Conservation (phyloP, 2,888 invertebrate species). For the Drosophila mimica region DNA sequence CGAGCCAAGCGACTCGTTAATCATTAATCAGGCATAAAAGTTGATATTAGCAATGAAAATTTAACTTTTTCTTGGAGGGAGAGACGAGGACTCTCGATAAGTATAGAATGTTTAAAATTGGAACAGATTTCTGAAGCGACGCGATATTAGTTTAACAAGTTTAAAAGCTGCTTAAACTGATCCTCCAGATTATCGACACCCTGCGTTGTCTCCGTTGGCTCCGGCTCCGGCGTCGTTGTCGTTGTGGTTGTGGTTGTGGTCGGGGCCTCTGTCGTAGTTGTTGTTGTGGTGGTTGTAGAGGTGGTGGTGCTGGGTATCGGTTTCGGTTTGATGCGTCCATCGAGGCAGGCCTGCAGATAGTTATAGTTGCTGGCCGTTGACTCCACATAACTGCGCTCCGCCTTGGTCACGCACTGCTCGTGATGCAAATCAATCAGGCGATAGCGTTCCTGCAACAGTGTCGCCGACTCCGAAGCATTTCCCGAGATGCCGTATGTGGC, state of each 20-base stretch:
- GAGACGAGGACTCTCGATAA: neutral
- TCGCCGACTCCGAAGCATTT: conserved; percentile 77
- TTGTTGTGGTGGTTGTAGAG: conserved; percentile 55
- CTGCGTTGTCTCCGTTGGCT: conserved; percentile 42
- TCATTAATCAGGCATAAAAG: neutral
- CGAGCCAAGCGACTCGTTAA: neutral
- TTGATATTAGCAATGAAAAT: neutral
- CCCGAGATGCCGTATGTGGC: conserved; percentile 76
- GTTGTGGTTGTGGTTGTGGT: conserved; percentile 65
- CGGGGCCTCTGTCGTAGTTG: conserved; percentile 41
- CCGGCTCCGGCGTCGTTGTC: conserved; percentile 40
- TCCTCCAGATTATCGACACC: conserved; percentile 56
- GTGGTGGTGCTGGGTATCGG: conserved; percentile 42
- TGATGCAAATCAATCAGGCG: conserved; percentile 72
- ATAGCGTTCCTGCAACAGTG: conserved; percentile 73
- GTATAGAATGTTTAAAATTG: neutral
- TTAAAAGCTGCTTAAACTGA: conserved; percentile 76
- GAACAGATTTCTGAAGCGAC: conserved; percentile 24
- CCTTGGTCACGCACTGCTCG: conserved; percentile 68
- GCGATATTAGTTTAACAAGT: conserved; percentile 71
- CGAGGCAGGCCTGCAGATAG: conserved; percentile 74
- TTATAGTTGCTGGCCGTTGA: conserved; percentile 75
- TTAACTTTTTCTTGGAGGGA: neutral
- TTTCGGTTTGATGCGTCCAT: conserved; percentile 65
- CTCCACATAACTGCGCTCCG: conserved; percentile 76